phyloP scores from a whole-genome alignment of 2,113 vertebrate genomes.

The Perca flavescens region DNA sequence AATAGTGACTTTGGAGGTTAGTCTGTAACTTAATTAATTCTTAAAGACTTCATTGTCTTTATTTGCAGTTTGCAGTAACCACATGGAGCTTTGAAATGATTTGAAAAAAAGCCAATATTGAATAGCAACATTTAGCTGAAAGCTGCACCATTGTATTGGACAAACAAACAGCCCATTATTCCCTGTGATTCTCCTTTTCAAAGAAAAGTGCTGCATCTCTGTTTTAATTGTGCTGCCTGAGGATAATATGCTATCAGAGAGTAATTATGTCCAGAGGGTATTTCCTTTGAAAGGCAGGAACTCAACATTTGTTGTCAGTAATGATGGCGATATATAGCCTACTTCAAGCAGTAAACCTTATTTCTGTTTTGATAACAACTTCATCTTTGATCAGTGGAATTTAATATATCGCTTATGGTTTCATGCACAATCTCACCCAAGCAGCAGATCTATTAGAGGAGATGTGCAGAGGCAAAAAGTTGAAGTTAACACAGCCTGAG shows the following conservation, averaged over 20 bases:
- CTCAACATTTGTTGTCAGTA: background rate
- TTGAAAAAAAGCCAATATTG: background rate
- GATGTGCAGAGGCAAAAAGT: conserved; percentile 1
- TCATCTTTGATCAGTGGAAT: background rate
- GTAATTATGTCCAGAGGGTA: background rate
- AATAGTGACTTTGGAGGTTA: background rate
- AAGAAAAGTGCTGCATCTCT: conserved; percentile 51
- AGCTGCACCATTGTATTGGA: conserved; percentile 48
- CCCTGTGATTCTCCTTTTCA: conserved; percentile 27
- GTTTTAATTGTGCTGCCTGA: conserved; percentile 42
- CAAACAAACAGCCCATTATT: conserved; percentile 63
- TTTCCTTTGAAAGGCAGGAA: background rate
- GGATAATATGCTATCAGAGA: conserved; percentile 17
- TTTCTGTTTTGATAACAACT: conserved; percentile 4
- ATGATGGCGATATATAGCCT: background rate
- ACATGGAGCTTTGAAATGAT: conserved; percentile 4
- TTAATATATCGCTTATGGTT: background rate
- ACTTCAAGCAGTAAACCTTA: background rate
- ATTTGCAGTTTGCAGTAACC: conserved; percentile 4
- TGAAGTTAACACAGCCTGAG: conserved; percentile 10
- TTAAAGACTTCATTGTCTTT: background rate
- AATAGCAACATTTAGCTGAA: conserved; percentile 25
- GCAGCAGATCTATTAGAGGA: conserved; percentile 4
- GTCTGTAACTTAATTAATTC: background rate
- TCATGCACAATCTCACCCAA: background rate